Evolutionary conservation across 2,797 vertebrate species (phyloP).

Genomic region (Onychomys arenicola): DNA sequence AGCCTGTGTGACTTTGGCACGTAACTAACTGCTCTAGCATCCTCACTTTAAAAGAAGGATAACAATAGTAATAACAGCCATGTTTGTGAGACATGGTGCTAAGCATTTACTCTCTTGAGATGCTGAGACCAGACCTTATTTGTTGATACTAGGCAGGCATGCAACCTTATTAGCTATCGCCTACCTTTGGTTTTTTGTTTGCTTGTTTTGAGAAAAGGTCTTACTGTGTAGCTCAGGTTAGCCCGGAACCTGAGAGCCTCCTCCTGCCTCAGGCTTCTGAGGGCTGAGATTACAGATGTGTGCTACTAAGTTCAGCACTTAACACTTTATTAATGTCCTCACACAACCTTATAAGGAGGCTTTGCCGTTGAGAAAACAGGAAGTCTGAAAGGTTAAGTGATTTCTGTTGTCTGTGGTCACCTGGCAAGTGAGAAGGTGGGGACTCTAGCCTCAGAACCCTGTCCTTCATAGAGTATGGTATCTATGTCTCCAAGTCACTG

Average conservation of each 20-base stretch:
- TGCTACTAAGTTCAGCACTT: background rate
- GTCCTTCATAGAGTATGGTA: background rate
- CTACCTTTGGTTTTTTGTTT: background rate
- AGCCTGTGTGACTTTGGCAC: background rate
- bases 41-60: slow-evolving; percentile 1
- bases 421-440: background rate
- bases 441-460: background rate
- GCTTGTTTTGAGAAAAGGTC: background rate
- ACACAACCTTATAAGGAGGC: background rate
- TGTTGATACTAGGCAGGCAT: background rate
- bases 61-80: background rate
- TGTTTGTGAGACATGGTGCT: background rate
- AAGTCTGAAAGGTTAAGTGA: slow-evolving; percentile 1
- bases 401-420: background rate
- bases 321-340: background rate
- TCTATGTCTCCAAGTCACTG: background rate
- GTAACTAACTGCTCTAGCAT: background rate
- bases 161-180: background rate
- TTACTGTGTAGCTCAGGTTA: background rate
- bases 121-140: background rate
- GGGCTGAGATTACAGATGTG: background rate
- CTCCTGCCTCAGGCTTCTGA: background rate
- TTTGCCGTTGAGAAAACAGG: background rate
- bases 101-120: background rate
- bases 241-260: background rate